phyloP scores from a whole-genome alignment of 2,888 invertebrate genomes.

The Caenorhabditis sp. region DNA sequence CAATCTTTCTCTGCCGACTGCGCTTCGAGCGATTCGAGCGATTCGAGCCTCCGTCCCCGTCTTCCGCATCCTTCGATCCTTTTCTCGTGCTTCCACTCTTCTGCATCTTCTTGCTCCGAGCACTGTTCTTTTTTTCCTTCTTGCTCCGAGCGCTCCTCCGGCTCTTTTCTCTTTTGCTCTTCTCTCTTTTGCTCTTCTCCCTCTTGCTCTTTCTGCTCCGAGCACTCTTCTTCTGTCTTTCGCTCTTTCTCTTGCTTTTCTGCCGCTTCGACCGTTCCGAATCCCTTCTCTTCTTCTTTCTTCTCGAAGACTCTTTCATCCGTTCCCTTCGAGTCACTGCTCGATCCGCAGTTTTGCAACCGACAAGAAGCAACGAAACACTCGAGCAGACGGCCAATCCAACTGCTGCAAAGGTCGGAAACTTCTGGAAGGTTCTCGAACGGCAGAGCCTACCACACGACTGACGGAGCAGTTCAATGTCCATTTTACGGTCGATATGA shows the following conservation, averaged over 20 bases:
- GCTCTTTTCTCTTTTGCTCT: conserved; percentile 3
- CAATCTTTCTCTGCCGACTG: conserved; percentile 5
- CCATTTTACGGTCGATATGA: conserved; percentile 20
- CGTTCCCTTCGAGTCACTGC: conserved; percentile 18
- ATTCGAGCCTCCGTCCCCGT: background rate
- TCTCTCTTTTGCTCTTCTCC: background rate
- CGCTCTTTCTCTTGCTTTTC: conserved; percentile 2
- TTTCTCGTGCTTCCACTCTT: background rate
- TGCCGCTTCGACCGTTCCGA: background rate
- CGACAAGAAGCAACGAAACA: conserved; percentile 11
- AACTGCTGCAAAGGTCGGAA: conserved; percentile 14
- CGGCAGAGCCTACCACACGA: conserved; percentile 7
- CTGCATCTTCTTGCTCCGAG: background rate
- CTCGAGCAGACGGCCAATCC: conserved; percentile 12
- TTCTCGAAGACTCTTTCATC: conserved; percentile 16
- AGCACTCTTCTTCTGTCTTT: background rate
- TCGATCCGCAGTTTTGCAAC: conserved; percentile 19
- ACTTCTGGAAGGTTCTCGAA: too few relatives aligned
- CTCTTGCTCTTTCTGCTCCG: conserved; percentile 7
- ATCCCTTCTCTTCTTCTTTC: conserved; percentile 16
- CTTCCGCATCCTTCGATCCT: conserved; percentile 1
- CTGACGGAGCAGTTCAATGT: conserved; percentile 13
- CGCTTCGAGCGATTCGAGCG: conserved; percentile 21
- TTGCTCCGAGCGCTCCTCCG: too few relatives aligned
- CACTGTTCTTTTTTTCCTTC: too few relatives aligned